These are phyloP conservation scores for Liolophura sinensis DNA, from an alignment of 1,140 invertebrate species.

Conservation along the genomic window DNA sequence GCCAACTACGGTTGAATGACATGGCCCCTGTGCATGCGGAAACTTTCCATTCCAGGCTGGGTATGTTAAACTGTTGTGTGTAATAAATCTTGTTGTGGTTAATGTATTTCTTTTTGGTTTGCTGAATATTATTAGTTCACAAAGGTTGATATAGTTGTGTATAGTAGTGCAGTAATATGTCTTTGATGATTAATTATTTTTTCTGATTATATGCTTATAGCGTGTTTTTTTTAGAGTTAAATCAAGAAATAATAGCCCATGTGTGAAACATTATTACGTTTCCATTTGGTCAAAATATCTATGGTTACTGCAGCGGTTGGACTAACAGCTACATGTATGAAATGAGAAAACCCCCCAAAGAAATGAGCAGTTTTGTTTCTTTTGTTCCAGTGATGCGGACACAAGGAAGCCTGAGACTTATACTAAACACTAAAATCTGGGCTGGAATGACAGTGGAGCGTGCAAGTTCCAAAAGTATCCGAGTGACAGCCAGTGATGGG, in stretches of 20 bases:
- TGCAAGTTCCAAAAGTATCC: constrained; percentile 82
- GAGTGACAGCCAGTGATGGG: constrained; percentile 85
- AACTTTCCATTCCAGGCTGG: constrained; percentile 53
- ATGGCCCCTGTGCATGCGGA: constrained; percentile 53
- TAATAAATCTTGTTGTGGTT: constrained; percentile 2
- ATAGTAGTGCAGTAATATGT: no score
- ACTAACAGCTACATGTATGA: background rate
- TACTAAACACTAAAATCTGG: constrained; percentile 94
- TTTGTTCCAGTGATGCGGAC: constrained; percentile 75
- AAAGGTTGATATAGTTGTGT: no score
- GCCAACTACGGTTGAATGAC: constrained; percentile 80
- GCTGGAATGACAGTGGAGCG: constrained; percentile 87
- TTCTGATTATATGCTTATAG: no score
- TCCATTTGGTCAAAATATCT: background rate
- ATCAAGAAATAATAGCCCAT: background rate
- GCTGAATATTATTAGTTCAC: background rate
- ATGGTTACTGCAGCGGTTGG: background rate
- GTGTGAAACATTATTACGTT: background rate
- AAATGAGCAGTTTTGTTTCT: background rate
- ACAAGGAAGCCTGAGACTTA: constrained; percentile 82
- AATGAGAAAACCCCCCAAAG: background rate
- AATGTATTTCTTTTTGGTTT: constrained; percentile 3
- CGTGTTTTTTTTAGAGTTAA: no score
- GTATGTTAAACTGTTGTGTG: constrained; percentile 28
- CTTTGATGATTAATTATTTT: no score